phyloP scores from a whole-genome alignment of 2,888 invertebrate species.

The Sinodicranocentrus sp. region DNA sequence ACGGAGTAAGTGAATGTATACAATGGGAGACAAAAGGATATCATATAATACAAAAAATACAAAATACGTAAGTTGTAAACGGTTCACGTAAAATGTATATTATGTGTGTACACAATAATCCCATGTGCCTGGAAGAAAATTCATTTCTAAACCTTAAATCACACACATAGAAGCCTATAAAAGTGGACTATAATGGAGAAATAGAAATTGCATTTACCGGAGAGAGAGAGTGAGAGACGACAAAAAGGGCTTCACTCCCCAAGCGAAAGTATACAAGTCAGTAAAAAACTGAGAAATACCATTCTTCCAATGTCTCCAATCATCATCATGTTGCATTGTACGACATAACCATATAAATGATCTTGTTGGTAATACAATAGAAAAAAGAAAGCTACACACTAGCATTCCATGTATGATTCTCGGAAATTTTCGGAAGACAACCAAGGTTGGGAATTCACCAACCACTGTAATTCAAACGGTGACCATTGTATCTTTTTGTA shows the following conservation, averaged over 20 bases:
- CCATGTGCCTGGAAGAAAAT: conserved; percentile 62
- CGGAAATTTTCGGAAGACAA: conserved; percentile 54
- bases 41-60: neutral
- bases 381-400: neutral
- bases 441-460: conserved; percentile 37
- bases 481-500: conserved; percentile 25
- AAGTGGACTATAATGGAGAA: conserved; percentile 51
- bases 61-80: neutral
- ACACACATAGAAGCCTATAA: conserved; percentile 46
- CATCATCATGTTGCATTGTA: neutral
- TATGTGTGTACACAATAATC: conserved; percentile 43
- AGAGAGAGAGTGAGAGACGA: conserved; percentile 52
- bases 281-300: conserved; percentile 13
- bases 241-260: conserved; percentile 7
- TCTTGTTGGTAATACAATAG: neutral
- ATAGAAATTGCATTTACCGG: conserved; percentile 50
- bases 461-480: conserved; percentile 18
- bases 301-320: neutral
- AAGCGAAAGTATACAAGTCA: neutral
- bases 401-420: conserved; percentile 51
- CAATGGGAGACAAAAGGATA: neutral
- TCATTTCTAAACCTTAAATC: conserved; percentile 68
- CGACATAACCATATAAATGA: conserved; percentile 6
- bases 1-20: neutral
- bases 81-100: conserved; percentile 1